A percentile compares a stretch with the other conserved stretches of the same genome.
Conservation (phyloP, 2,113 vertebrate genomes). For the Myrmophylax atrothorax region DNA sequence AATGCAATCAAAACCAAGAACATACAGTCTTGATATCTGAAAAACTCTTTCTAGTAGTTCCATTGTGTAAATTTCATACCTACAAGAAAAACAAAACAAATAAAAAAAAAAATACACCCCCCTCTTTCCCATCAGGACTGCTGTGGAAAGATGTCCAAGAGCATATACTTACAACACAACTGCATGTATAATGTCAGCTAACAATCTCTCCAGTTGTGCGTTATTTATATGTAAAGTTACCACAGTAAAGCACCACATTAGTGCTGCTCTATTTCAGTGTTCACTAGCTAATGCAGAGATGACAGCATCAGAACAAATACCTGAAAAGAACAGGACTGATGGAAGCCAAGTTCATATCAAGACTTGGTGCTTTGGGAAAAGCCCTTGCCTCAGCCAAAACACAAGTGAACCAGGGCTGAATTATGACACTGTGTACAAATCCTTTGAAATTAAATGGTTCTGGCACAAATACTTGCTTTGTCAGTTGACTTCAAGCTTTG, state of each 20-base stretch:
- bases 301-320: not conserved
- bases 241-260: not conserved
- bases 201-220: not conserved
- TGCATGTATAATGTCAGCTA: not conserved
- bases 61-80: not conserved
- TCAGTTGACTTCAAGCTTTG: not conserved
- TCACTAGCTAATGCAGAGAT: not conserved
- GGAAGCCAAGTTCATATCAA: not conserved
- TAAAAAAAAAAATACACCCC: not conserved
- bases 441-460: not conserved
- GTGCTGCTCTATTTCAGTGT: slow-evolving; percentile 26
- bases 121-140: not conserved
- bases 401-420: not conserved
- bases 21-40: not conserved
- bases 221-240: not conserved
- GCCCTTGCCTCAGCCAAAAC: not conserved
- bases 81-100: not conserved
- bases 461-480: not conserved
- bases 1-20: not conserved
- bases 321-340: not conserved
- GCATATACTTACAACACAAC: not conserved
- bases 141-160: not conserved
- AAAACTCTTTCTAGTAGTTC: not conserved
- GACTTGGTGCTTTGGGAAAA: not conserved
- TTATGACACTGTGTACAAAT: not conserved